These are phyloP conservation scores for Brachypodius melanocephalos DNA, from an alignment of 2,113 vertebrate genomes.

Conservation along the genomic window DNA sequence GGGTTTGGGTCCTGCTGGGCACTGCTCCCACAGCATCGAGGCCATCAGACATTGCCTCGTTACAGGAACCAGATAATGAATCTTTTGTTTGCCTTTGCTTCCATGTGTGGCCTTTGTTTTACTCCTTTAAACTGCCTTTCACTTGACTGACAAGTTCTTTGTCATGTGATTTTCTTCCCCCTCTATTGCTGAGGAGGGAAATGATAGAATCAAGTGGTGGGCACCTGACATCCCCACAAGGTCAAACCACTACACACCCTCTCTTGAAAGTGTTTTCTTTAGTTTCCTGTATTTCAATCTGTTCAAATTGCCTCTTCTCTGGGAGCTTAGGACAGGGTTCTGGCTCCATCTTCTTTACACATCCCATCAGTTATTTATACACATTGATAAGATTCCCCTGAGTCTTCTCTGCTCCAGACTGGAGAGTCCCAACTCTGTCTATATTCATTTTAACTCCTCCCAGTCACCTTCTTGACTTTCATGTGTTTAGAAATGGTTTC, in stretches of 20 bases:
- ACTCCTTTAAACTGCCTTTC: not conserved
- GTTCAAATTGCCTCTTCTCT: not conserved
- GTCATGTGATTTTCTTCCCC: not conserved
- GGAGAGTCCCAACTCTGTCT: not conserved
- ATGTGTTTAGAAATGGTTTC: not conserved
- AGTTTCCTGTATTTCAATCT: not conserved
- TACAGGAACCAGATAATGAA: not conserved
- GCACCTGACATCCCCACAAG: too few relatives aligned
- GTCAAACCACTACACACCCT: not conserved
- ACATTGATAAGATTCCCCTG: not conserved
- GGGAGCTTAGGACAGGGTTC: not conserved
- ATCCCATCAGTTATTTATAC: not conserved
- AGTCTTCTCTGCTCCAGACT: not conserved
- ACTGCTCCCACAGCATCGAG: not conserved
- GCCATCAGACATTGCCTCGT: accelerated
- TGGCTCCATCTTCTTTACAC: not conserved
- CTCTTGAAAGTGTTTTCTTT: not conserved
- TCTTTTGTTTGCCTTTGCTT: not conserved
- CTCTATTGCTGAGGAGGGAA: not conserved
- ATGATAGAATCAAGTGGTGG: not conserved
- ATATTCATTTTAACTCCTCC: not conserved
- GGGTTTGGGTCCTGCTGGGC: not conserved
- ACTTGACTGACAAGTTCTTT: not conserved
- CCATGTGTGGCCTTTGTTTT: not conserved
- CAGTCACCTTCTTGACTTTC: not conserved